Percentiles rank a stretch among this genome's conserved stretches.
Evolutionary conservation across 2,797 vertebrate genomes (phyloP).

Genomic region (Lutjanus argentimaculatus): DNA sequence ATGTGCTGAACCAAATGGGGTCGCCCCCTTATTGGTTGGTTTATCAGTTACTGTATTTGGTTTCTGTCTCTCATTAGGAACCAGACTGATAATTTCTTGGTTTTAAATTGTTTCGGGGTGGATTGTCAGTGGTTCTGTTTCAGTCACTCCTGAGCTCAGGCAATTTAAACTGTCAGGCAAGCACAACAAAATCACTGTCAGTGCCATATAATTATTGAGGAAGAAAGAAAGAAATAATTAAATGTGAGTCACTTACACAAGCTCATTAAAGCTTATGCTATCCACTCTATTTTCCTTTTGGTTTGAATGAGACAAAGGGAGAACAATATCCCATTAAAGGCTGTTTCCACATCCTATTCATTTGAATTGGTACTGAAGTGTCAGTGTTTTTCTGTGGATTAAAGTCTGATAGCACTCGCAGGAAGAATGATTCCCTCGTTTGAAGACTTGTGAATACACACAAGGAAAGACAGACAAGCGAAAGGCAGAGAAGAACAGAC

Average conservation of each 20-base stretch:
- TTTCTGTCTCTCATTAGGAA: conserved; percentile 34
- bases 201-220: conserved; percentile 74
- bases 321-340: conserved; percentile 88
- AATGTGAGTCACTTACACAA: conserved; percentile 84
- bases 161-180: conserved; percentile 67
- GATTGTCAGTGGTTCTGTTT: conserved; percentile 49
- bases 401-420: conserved; percentile 85
- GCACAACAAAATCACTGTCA: conserved; percentile 76
- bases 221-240: conserved; percentile 82
- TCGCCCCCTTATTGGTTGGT: background rate
- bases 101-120: conserved; percentile 27
- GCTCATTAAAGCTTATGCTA: conserved; percentile 86
- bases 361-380: conserved; percentile 79
- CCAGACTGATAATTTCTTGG: conserved; percentile 14
- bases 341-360: conserved; percentile 81
- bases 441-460: conserved; percentile 80
- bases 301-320: conserved; percentile 84
- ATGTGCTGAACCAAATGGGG: background rate
- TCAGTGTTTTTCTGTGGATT: conserved; percentile 85
- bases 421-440: conserved; percentile 79
- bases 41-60: conserved; percentile 7
- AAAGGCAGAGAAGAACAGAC: conserved; percentile 57
- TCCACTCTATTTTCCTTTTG: conserved; percentile 86
- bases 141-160: conserved; percentile 60
- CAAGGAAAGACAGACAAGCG: conserved; percentile 60